Evolutionary conservation across 2,797 vertebrate genomes (phyloP), one percentile per base, ranked within the genome.

Genomic region (Fistularia commersonii): DNA sequence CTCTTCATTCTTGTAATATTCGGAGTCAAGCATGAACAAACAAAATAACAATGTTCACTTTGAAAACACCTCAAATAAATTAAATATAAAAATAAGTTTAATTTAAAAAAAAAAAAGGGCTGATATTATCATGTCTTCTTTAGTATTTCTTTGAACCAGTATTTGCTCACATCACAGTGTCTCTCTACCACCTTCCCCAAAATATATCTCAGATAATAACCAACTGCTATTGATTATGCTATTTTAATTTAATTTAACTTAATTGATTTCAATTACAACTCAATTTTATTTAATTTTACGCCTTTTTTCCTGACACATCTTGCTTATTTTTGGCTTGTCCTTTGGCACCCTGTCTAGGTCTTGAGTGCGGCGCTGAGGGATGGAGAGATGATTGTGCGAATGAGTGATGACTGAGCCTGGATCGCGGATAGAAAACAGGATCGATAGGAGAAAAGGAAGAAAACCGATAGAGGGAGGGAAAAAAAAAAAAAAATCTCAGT

Each of bases 381-480:
- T 33, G 59, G 47, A 60, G 42, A 50, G 54, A 34, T 69, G 71
- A 66, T 75, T 76, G 72, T 77, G 76, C 54, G 10, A 72, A 65
- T 35, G 47, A 67, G 63, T 81, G 80, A 79, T 83, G 81, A 81
- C 76, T 72, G 54, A 69, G 56, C 63, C 72, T 87, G 77, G 79
- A 81, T 74, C 74, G 50, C 68, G 80, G 80, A 87, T 79, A 86
- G 79, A 67, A 63, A 82, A 82, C 5, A 31, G 59, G 74, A 87
- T 87, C 72, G 82, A 78, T 77, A 61, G 45, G 51, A 71, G 58
- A 53, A 54, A n/a, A 62, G 69, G 73, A 56, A 72, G 11, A 76
- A 71, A 65, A 72, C n/a, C n/a, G n/a, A n/a, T n/a, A 81, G 69
- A 60, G 52, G 50, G 64, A 69, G 62, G n/a, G n/a, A n/a, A n/a